A percentile compares a stretch with the other conserved stretches of the same genome.
phyloP scores from a whole-genome alignment of 2,113 vertebrate genomes.

The Salvator merianae region DNA sequence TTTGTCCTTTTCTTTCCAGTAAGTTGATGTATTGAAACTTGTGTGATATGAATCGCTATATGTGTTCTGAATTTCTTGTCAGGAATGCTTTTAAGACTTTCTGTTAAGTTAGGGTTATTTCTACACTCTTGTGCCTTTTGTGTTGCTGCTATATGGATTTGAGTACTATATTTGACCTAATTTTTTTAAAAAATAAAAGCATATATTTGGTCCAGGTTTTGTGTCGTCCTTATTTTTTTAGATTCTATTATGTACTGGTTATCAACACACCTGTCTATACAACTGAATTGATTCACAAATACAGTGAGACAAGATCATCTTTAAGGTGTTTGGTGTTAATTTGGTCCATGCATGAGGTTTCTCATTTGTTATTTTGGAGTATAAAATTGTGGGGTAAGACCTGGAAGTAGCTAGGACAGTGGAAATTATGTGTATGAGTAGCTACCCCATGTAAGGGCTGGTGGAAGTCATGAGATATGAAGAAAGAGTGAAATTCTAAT shows the following conservation, averaged over 20 bases:
- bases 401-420: too few relatives aligned
- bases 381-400: not conserved
- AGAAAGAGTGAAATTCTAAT: not conserved
- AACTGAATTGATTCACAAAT: not conserved
- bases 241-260: not conserved
- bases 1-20: not conserved
- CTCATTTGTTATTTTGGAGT: not conserved
- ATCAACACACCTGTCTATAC: too few relatives aligned
- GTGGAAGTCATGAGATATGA: not conserved
- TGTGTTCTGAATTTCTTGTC: slow-evolving; percentile 49
- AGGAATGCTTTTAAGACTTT: slow-evolving; percentile 24
- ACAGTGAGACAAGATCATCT: too few relatives aligned
- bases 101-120: slow-evolving; percentile 44
- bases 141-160: slow-evolving; percentile 64
- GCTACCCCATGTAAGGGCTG: too few relatives aligned
- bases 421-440: too few relatives aligned
- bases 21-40: slow-evolving; percentile 23
- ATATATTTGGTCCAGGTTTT: slow-evolving; percentile 35
- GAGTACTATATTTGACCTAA: slow-evolving; percentile 42
- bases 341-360: not conserved
- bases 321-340: not conserved
- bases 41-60: slow-evolving; percentile 33
- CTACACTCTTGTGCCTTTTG: slow-evolving; percentile 52
- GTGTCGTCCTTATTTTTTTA: not conserved
- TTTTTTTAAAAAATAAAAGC: slow-evolving; percentile 50